Evolutionary conservation across 2,797 vertebrate genomes (phyloP).

Genomic region (Crossoptilon crossoptilon): DNA sequence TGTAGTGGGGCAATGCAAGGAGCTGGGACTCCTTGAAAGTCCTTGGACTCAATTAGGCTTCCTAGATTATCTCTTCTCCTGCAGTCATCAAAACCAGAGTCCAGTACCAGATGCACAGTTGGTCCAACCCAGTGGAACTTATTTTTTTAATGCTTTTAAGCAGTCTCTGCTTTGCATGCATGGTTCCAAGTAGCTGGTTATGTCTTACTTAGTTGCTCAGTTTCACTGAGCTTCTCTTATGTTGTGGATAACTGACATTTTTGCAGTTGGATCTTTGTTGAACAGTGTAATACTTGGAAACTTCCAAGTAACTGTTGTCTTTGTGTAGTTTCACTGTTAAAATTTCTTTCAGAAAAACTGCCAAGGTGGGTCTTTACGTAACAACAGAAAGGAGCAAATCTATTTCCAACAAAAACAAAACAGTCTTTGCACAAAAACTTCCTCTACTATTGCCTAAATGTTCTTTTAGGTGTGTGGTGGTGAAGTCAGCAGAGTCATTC

Average conservation of each 20-base stretch:
- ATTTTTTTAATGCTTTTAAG: not conserved
- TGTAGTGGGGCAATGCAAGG: no score
- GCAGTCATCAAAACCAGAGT: no score
- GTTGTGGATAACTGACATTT: accelerated
- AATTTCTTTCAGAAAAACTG: not conserved
- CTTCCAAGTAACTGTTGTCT: not conserved
- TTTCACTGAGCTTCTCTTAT: not conserved
- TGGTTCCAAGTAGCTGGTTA: not conserved
- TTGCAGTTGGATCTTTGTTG: not conserved
- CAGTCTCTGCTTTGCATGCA: not conserved
- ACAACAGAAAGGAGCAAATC: not conserved
- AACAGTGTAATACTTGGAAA: not conserved
- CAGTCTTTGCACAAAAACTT: not conserved
- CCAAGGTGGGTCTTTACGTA: not conserved
- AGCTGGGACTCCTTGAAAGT: no score
- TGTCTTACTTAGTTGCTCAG: not conserved
- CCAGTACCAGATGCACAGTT: not conserved
- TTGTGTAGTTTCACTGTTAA: not conserved
- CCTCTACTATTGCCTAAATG: not conserved
- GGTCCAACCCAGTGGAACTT: not conserved
- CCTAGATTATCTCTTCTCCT: no score
- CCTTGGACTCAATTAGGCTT: no score
- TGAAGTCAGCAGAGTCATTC: not conserved
- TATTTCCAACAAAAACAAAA: not conserved
- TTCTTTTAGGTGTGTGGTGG: not conserved